phyloP scores from a whole-genome alignment of 2,113 vertebrate genomes.

The Accipiter cooperii region DNA sequence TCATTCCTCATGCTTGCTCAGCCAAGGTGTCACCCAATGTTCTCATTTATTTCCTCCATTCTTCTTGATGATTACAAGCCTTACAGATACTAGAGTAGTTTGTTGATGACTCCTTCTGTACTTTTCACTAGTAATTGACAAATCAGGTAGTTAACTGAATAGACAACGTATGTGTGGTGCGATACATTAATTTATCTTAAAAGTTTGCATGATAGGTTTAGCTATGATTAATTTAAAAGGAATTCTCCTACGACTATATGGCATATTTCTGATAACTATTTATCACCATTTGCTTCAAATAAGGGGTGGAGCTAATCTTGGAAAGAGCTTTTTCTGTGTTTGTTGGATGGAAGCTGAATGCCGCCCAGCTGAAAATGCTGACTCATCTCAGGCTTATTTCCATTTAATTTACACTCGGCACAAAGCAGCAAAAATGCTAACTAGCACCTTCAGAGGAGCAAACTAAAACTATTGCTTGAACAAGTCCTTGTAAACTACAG shows the following conservation, averaged over 20 bases:
- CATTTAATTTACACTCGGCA: background rate
- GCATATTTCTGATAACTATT: background rate
- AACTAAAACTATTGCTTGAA: background rate
- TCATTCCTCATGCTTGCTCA: background rate
- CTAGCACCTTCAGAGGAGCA: background rate
- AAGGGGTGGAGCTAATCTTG: background rate
- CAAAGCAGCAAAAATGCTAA: background rate
- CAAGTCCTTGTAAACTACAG: background rate
- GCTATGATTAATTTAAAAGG: background rate
- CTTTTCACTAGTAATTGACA: background rate
- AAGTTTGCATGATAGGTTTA: background rate
- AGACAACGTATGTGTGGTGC: background rate
- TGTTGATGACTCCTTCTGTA: background rate
- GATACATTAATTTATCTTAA: background rate
- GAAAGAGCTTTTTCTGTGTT: background rate
- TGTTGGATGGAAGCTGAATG: background rate
- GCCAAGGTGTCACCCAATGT: background rate
- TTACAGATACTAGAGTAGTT: background rate
- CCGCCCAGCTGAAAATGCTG: background rate
- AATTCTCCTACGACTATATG: background rate
- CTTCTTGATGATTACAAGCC: background rate
- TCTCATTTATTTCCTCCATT: conserved; percentile 13
- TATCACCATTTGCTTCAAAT: background rate
- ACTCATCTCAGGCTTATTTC: background rate
- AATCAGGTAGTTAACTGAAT: background rate